Conservation (phyloP, 2,888 invertebrate species). For the Luffia ferchaultella region DNA sequence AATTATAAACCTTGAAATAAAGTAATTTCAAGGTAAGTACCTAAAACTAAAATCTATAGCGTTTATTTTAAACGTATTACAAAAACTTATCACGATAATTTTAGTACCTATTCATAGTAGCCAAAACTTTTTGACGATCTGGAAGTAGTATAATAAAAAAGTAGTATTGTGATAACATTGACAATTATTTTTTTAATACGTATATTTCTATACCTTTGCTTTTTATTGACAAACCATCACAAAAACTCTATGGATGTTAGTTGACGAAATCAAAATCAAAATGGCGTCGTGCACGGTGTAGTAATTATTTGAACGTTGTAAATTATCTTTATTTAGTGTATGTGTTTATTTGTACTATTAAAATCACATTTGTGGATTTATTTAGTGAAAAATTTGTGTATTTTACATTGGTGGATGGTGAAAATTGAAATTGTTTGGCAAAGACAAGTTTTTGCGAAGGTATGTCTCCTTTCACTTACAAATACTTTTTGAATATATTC, state of each 20-base stretch:
- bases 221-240: not conserved
- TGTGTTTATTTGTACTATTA: conserved; percentile 18
- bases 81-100: too few species aligned
- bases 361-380: conserved; percentile 36
- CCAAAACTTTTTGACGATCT: too few species aligned
- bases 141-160: too few species aligned
- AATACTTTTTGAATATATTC: too few species aligned
- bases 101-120: too few species aligned
- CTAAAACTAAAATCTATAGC: too few species aligned
- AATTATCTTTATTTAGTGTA: conserved; percentile 31
- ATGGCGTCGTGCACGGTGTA: conserved; percentile 55
- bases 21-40: too few species aligned
- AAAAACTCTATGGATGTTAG: conserved; percentile 23
- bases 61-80: too few species aligned
- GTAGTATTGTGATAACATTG: too few species aligned
- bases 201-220: too few species aligned
- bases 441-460: conserved; percentile 37
- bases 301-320: conserved; percentile 49
- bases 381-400: conserved; percentile 33
- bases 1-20: too few species aligned
- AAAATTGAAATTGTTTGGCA: conserved; percentile 16
- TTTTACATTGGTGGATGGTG: conserved; percentile 27
- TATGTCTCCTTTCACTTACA: conserved; percentile 61
- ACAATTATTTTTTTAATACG: too few species aligned
- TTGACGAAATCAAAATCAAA: conserved; percentile 67